Base-by-base conservation (phyloP, 2,113 vertebrate species). In the Pluvianellus socialis region DNA sequence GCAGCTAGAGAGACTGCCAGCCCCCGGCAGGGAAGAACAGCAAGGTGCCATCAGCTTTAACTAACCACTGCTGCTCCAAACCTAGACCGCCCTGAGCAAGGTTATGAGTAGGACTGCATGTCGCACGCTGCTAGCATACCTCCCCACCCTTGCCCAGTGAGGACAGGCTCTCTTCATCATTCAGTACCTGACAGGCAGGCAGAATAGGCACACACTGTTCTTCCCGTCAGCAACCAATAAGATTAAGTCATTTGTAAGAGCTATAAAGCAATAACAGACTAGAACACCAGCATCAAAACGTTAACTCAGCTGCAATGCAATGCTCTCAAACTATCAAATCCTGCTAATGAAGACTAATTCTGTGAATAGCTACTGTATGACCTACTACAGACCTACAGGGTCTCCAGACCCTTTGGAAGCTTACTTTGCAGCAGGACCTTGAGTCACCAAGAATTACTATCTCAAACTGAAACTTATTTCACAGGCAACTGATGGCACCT, bases 151-250 rank as follows among this genome's bases (percentile, higher is more conserved):
- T 35, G 35, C 17, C 80, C 61, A 44, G 12, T 1, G 0, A 79
- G 33, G 26, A 19, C 76, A 81, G 23, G 45, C 35, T 68, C 32
- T 67, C 20, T 40, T 52, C 22, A 17, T 79, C 17, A 52, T 15
- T 32, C 71, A 75, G 27, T 18, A 67, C 2, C 0, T 10, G 71
- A 71, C 16, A 59, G 58, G 35, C 30, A 83, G 18, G 49, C 12
- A 50, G 44, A 65, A 94, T 3, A 47, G 47, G 21, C 10, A 47
- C 9, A 4, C 40, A 38, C 74, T 79, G 49, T 26, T 85, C 70
- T 85, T 56, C 73, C 5, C 1, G 0, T 10, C 42, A 59, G 15
- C 1, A 28, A 45, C 47, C 18, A 45, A 1, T 44, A 79, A 49
- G 38, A 81, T 47, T 56, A 59, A 82, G 42, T 66, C 26, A 61